phyloP scores from a whole-genome alignment of 2,113 vertebrate genomes.

The Labeo rohita region DNA sequence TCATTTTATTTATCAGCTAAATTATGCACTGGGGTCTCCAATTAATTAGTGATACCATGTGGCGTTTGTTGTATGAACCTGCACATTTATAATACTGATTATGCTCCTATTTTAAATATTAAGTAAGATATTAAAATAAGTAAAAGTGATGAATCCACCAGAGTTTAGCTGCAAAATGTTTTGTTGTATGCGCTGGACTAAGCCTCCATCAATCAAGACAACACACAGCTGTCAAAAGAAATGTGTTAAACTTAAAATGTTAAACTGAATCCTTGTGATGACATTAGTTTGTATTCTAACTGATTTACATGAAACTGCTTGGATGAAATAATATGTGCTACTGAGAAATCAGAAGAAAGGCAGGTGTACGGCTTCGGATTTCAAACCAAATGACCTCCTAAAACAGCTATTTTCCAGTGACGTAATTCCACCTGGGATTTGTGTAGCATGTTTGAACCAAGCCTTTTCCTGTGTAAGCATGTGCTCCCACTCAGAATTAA shows the following conservation, averaged over 20 bases:
- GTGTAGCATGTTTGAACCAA: conserved; percentile 48
- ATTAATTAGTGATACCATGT: neutral
- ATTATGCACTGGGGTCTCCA: neutral
- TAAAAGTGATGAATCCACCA: neutral
- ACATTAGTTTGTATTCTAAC: neutral
- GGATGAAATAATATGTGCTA: neutral
- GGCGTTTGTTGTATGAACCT: neutral
- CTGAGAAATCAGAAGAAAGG: neutral
- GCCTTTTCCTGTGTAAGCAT: conserved; percentile 57
- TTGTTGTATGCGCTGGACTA: neutral
- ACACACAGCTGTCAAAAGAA: conserved; percentile 3
- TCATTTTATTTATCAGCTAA: neutral
- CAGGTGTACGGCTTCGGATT: conserved; percentile 38
- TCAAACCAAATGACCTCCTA: conserved; percentile 37
- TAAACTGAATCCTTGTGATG: neutral
- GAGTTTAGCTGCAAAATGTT: neutral
- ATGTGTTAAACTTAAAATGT: neutral
- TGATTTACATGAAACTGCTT: neutral
- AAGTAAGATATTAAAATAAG: neutral
- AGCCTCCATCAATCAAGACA: neutral
- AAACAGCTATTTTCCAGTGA: conserved; percentile 50
- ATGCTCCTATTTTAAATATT: neutral
- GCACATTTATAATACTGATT: neutral
- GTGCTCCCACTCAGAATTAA: conserved; percentile 65
- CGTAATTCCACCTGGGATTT: conserved; percentile 41